Percentiles rank a stretch among this genome's conserved stretches.
These are phyloP conservation scores for Omphaloscelis lunosa DNA, from an alignment of 2,888 invertebrate species.

Conservation along the genomic window DNA sequence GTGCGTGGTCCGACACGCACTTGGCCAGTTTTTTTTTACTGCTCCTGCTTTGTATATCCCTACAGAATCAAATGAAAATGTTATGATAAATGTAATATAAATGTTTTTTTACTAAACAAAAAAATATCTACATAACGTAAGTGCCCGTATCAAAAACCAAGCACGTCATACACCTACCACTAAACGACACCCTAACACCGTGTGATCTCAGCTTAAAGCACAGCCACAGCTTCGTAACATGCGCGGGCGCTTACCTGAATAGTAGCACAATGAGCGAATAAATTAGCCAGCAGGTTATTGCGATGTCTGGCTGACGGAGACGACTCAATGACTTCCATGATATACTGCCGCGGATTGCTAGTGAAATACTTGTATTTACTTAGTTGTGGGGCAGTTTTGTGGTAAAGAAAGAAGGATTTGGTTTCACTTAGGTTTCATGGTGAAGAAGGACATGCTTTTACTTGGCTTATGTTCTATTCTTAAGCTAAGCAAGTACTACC, in stretches of 20 bases:
- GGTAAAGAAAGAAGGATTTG: constrained; percentile 28
- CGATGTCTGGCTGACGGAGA: constrained; percentile 72
- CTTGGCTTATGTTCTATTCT: too few species aligned
- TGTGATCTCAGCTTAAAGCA: constrained; percentile 37
- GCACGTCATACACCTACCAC: neutral
- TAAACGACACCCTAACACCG: constrained; percentile 12
- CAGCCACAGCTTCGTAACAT: constrained; percentile 23
- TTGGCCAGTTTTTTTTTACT: too few species aligned
- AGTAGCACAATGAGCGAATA: constrained; percentile 77
- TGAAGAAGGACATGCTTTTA: too few species aligned
- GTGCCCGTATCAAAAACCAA: neutral
- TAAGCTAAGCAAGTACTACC: too few species aligned
- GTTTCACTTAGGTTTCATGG: neutral
- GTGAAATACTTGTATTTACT: constrained; percentile 55
- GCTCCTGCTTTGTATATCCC: too few species aligned
- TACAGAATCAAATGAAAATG: too few species aligned
- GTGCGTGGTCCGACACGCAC: too few species aligned
- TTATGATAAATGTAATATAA: too few species aligned
- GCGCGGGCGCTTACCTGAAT: constrained; percentile 60
- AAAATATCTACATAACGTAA: neutral
- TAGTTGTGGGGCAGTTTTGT: constrained; percentile 36
- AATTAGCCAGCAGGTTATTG: constrained; percentile 76
- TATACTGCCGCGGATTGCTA: constrained; percentile 46
- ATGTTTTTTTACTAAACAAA: neutral
- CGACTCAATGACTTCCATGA: constrained; percentile 73